These are phyloP conservation scores for Penaeus chinensis DNA, from an alignment of 1,140 invertebrate species.

Conservation along the genomic window DNA sequence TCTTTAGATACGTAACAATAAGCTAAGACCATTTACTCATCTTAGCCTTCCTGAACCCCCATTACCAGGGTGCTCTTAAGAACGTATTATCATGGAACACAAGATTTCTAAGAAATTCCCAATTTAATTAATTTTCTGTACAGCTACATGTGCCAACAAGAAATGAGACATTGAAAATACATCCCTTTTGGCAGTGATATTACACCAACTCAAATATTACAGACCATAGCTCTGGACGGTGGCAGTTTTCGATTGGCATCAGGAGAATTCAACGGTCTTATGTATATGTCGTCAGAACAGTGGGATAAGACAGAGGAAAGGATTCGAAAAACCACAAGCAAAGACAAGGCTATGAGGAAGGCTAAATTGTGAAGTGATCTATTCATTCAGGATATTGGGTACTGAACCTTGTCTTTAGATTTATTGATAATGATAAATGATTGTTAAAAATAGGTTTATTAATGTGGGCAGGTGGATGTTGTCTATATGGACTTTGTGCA, in stretches of 20 bases:
- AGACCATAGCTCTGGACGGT: conserved; percentile 71
- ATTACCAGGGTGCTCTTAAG: too few species aligned
- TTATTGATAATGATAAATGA: too few species aligned
- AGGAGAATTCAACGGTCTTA: conserved; percentile 69
- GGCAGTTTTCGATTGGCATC: conserved; percentile 68
- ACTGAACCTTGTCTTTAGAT: neutral
- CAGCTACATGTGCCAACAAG: neutral
- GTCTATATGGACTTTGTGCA: too few species aligned
- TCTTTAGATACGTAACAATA: too few species aligned
- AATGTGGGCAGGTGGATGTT: too few species aligned
- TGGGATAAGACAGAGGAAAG: conserved; percentile 70
- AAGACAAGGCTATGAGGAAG: conserved; percentile 50
- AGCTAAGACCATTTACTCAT: too few species aligned
- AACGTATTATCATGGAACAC: too few species aligned
- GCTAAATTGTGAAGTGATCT: conserved; percentile 27
- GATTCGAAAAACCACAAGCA: conserved; percentile 66
- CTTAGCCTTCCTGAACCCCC: too few species aligned
- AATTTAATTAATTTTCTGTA: neutral
- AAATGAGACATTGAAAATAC: neutral
- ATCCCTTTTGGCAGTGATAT: neutral
- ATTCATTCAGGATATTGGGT: neutral
- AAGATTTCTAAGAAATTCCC: neutral
- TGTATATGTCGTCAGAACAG: conserved; percentile 67
- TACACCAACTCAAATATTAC: conserved; percentile 52
- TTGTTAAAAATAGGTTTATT: too few species aligned